These are phyloP conservation scores for Prionailurus viverrinus DNA, from an alignment of 2,113 vertebrate genomes.

Conservation along the genomic window DNA sequence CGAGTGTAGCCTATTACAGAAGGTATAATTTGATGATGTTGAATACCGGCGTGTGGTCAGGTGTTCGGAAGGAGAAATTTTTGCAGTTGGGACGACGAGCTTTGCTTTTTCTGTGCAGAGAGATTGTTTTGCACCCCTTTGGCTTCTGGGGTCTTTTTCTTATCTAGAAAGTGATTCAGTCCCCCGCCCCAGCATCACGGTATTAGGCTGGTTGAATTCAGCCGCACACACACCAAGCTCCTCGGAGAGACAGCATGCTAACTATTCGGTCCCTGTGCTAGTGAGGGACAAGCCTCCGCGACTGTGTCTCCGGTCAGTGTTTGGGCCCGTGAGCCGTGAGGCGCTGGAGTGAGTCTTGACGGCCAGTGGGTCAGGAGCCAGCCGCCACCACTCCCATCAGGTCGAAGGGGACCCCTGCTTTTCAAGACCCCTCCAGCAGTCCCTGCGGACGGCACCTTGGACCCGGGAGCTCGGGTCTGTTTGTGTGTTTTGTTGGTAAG, in stretches of 20 bases:
- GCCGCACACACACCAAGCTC: neutral
- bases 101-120: neutral
- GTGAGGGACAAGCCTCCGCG: neutral
- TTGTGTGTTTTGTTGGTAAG: neutral
- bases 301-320: neutral
- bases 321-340: neutral
- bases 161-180: neutral
- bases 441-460: neutral
- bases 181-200: neutral
- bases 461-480: neutral
- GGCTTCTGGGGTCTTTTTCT: neutral
- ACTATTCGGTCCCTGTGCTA: neutral
- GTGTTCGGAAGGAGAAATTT: neutral
- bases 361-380: neutral
- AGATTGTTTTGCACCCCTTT: neutral
- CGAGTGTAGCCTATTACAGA: neutral
- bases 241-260: neutral
- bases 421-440: neutral
- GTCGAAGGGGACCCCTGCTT: neutral
- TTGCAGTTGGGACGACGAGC: neutral
- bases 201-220: neutral
- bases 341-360: neutral
- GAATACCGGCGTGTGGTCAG: neutral
- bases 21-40: neutral
- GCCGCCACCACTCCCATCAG: neutral